Conservation (phyloP, 1,140 invertebrate genomes). For the Caenorhabditis remanei region DNA sequence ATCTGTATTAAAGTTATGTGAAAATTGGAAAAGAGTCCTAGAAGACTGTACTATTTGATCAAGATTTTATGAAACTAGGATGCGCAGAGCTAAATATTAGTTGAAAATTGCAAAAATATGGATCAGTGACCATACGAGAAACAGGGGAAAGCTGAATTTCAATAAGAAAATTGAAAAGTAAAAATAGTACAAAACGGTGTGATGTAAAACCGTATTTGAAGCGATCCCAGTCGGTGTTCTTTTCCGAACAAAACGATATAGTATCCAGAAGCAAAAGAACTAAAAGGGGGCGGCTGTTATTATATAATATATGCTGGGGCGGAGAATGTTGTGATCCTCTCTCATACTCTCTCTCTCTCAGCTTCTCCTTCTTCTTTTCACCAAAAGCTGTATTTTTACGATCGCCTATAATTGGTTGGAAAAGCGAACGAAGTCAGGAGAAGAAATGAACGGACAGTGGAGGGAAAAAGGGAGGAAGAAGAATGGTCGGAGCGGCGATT, state of each 20-base stretch:
- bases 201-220: no score
- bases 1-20: no score
- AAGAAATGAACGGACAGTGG: slow-evolving; percentile 3
- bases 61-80: no score
- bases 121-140: no score
- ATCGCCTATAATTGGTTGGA: slow-evolving; percentile 52
- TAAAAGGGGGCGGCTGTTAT: slow-evolving; percentile 40
- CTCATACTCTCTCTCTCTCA: slow-evolving; percentile 1
- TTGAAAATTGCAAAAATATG: no score
- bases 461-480: neutral
- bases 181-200: neutral
- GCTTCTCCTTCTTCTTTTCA: slow-evolving; percentile 18
- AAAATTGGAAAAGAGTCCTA: no score
- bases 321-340: slow-evolving; percentile 45
- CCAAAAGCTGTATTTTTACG: slow-evolving; percentile 53
- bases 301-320: slow-evolving; percentile 53
- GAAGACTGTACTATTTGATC: no score
- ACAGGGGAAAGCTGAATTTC: no score
- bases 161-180: no score
- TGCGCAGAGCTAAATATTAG: no score
- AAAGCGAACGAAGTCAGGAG: slow-evolving; percentile 46
- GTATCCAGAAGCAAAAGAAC: slow-evolving; percentile 41
- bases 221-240: no score
- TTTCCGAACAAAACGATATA: slow-evolving; percentile 36
- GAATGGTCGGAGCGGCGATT: slow-evolving; percentile 43